phyloP scores from a whole-genome alignment of 2,113 vertebrate species.

The Hyperoodon ampullatus region DNA sequence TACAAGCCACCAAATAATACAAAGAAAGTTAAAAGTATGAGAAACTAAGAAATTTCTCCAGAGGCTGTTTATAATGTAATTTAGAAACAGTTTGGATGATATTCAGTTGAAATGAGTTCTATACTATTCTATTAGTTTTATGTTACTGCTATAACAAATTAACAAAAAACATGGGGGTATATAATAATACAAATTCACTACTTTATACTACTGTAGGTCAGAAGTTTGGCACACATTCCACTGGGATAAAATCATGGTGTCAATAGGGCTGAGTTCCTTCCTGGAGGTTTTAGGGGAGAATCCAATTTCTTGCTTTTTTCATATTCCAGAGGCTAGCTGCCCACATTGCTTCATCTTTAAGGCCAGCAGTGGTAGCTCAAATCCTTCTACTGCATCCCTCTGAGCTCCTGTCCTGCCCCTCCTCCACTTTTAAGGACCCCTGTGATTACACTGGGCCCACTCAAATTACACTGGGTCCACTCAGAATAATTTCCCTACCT shows the following conservation, averaged over 20 bases:
- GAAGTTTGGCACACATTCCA: background rate
- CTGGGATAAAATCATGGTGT: background rate
- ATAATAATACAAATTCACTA: background rate
- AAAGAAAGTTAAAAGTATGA: background rate
- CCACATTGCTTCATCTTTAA: background rate
- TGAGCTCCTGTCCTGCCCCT: background rate
- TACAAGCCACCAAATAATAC: background rate
- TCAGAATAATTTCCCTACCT: background rate
- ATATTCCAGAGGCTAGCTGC: background rate
- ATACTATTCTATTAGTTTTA: background rate
- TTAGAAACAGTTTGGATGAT: background rate
- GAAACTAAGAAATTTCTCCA: background rate
- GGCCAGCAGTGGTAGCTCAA: accelerated
- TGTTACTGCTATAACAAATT: background rate
- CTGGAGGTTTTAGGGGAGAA: background rate
- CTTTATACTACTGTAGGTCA: background rate
- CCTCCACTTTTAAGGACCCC: background rate
- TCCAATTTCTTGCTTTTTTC: background rate
- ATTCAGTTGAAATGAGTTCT: background rate
- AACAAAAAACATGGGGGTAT: background rate
- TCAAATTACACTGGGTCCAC: background rate
- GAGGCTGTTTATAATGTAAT: background rate
- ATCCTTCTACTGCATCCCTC: background rate
- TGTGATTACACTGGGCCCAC: background rate
- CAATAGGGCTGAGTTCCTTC: background rate